Evolutionary conservation across 2,113 vertebrate genomes (phyloP).

Genomic region (Cyrtonyx montezumae): DNA sequence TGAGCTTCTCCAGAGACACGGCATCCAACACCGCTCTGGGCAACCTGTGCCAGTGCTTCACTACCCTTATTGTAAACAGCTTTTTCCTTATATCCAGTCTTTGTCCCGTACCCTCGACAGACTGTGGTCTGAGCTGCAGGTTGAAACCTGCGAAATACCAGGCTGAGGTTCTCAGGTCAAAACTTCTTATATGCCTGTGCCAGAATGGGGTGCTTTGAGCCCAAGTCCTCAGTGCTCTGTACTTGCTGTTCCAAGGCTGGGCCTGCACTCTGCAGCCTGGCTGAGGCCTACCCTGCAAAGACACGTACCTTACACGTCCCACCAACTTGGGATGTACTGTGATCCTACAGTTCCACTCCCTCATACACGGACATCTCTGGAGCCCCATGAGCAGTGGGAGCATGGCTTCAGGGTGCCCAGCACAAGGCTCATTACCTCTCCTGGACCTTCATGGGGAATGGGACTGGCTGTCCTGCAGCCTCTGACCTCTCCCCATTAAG

Average conservation of each 20-base stretch:
- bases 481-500: background rate
- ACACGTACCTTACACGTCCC: background rate
- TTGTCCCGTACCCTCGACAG: background rate
- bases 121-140: background rate
- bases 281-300: background rate
- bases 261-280: background rate
- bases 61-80: too few relatives aligned
- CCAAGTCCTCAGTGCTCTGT: rapidly evolving
- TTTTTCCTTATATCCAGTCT: too few relatives aligned
- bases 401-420: background rate
- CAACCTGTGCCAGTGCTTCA: too few relatives aligned
- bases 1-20: too few relatives aligned
- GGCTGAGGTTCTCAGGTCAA: background rate
- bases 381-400: background rate
- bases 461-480: background rate
- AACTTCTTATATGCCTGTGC: background rate
- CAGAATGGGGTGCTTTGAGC: background rate
- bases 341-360: background rate
- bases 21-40: too few relatives aligned
- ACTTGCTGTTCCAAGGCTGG: background rate
- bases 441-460: background rate
- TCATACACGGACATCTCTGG: background rate
- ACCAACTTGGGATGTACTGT: background rate
- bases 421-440: background rate
- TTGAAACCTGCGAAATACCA: background rate